phyloP scores from a whole-genome alignment of 2,113 vertebrate genomes.

The Apteryx owenii region DNA sequence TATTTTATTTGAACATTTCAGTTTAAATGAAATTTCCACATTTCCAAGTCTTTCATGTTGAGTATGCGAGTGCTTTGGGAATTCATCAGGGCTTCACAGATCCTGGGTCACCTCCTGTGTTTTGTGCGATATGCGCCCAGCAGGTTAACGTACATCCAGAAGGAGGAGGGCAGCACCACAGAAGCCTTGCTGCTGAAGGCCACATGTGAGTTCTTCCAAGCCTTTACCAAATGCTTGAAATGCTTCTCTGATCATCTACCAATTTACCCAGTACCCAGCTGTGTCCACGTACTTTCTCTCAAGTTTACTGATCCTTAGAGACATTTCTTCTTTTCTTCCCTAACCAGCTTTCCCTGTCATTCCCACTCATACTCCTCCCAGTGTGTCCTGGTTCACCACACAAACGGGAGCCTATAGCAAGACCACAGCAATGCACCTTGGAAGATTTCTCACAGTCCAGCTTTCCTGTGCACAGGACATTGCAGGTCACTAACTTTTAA shows the following conservation, averaged over 20 bases:
- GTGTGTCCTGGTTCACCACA: background rate
- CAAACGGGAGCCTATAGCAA: background rate
- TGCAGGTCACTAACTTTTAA: background rate
- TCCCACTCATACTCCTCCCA: background rate
- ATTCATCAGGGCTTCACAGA: background rate
- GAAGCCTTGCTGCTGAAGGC: background rate
- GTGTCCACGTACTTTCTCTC: background rate
- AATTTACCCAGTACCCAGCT: background rate
- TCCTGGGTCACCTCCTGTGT: background rate
- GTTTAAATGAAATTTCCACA: background rate
- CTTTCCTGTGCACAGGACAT: background rate
- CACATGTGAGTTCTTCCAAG: background rate
- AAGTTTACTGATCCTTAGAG: background rate
- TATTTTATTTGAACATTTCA: background rate
- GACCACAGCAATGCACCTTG: background rate
- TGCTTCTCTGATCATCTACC: background rate
- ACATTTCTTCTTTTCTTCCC: background rate
- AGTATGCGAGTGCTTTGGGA: background rate
- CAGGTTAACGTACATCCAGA: background rate
- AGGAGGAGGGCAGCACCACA: background rate
- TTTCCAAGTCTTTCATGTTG: background rate
- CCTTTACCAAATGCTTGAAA: background rate
- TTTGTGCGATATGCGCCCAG: background rate
- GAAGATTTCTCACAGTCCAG: background rate
- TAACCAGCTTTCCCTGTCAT: background rate